Evolutionary conservation across 2,888 invertebrate genomes (phyloP).

Genomic region (Parapristionchus giblindavisi): DNA sequence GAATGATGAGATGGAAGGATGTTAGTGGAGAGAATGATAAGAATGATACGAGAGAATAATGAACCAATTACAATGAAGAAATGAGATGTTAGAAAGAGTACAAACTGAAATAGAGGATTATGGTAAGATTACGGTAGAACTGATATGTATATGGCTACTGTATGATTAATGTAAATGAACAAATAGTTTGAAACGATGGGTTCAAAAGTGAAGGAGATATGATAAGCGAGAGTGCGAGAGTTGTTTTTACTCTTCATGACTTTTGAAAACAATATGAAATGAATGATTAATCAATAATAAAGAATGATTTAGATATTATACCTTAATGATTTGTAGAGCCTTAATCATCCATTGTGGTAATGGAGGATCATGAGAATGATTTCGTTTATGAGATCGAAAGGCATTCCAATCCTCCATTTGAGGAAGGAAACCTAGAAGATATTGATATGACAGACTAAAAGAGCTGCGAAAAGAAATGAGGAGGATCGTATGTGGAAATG

Average conservation of each 20-base stretch:
- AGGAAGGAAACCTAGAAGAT: background rate
- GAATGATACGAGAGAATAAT: slow-evolving; percentile 56
- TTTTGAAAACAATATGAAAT: background rate
- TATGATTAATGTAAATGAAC: too few relatives aligned
- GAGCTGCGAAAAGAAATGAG: background rate
- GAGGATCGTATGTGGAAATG: background rate
- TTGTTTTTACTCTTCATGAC: background rate
- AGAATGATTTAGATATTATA: too few relatives aligned
- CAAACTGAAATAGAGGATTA: background rate
- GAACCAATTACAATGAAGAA: slow-evolving; percentile 37
- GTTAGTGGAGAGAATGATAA: slow-evolving; percentile 62
- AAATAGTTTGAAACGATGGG: too few relatives aligned
- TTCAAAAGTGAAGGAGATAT: too few relatives aligned
- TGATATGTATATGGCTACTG: too few relatives aligned
- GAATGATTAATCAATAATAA: too few relatives aligned
- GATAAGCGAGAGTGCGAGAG: background rate
- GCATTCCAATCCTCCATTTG: slow-evolving; percentile 48
- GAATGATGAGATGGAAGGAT: slow-evolving; percentile 43
- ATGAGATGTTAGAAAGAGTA: slow-evolving; percentile 11
- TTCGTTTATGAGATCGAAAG: slow-evolving; percentile 57
- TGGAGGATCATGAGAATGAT: slow-evolving; percentile 45
- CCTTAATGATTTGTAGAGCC: slow-evolving; percentile 54
- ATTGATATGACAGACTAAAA: too few relatives aligned
- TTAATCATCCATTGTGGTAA: slow-evolving; percentile 57
- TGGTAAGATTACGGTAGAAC: too few relatives aligned